A percentile compares a stretch with the other conserved stretches of the same genome.
Conservation (phyloP, 1,140 invertebrate genomes). For the Zaprionus africanus region DNA sequence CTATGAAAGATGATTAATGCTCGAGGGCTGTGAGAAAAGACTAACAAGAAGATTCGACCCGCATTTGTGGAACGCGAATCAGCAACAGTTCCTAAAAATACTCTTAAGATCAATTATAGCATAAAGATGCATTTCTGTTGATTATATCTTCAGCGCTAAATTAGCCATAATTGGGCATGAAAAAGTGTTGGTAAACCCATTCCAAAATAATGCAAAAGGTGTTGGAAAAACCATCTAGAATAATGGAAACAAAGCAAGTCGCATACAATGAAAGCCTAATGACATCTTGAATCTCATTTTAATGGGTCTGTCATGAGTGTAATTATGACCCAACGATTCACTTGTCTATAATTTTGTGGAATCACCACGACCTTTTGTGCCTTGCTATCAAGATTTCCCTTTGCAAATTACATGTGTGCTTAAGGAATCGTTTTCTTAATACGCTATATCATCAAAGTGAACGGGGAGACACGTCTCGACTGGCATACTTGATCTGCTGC, state of each 20-base stretch:
- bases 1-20: constrained; percentile 9
- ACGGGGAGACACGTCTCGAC: not conserved
- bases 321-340: constrained; percentile 6
- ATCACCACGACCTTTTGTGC: not conserved
- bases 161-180: constrained; percentile 11
- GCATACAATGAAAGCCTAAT: constrained; percentile 26
- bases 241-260: not conserved
- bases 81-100: not conserved
- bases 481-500: not conserved
- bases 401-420: not conserved
- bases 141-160: constrained; percentile 1
- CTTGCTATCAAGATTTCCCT: not conserved
- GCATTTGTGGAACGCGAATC: not conserved
- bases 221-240: constrained; percentile 26
- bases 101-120: not conserved
- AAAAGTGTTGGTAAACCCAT: constrained; percentile 34
- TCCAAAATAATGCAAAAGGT: constrained; percentile 24
- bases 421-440: not conserved
- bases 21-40: not conserved
- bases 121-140: constrained; percentile 1
- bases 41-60: not conserved
- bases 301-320: constrained; percentile 16
- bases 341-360: not conserved
- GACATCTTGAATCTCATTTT: constrained; percentile 26
- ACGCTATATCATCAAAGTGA: constrained; percentile 1